phyloP scores from a whole-genome alignment of 2,888 invertebrate species.

The Yponomeuta cagnagella region DNA sequence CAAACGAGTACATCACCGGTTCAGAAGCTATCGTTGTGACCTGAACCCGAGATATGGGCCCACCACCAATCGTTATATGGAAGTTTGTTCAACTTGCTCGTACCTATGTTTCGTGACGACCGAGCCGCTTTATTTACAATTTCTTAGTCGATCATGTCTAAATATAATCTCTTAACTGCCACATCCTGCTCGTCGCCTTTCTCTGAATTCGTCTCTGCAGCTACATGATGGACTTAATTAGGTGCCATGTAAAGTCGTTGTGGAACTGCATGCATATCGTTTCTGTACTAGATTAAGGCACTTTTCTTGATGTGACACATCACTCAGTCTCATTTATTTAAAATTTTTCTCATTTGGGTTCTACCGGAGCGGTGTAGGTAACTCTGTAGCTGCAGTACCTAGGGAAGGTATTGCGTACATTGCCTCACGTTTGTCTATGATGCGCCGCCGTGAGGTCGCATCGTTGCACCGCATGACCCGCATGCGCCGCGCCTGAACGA shows the following conservation, averaged over 20 bases:
- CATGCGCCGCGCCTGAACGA: conserved; percentile 43
- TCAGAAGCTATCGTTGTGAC: conserved; percentile 58
- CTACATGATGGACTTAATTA: conserved; percentile 17
- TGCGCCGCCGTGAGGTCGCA: conserved; percentile 33
- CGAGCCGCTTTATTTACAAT: conserved; percentile 47
- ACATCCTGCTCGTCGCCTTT: conserved; percentile 44
- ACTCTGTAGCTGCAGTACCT: conserved; percentile 8
- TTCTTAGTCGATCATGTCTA: conserved; percentile 36
- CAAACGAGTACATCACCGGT: conserved; percentile 57
- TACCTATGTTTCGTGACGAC: conserved; percentile 37
- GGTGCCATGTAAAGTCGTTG: neutral
- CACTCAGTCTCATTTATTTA: neutral
- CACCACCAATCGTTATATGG: conserved; percentile 43
- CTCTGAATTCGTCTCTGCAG: conserved; percentile 30
- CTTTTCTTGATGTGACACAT: neutral
- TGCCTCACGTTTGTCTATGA: conserved; percentile 22
- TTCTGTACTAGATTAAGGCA: neutral
- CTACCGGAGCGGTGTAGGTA: conserved; percentile 20
- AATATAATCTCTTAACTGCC: conserved; percentile 44
- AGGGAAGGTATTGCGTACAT: conserved; percentile 22
- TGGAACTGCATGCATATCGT: neutral
- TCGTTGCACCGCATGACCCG: conserved; percentile 45
- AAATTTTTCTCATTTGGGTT: neutral
- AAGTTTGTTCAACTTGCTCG: conserved; percentile 64
- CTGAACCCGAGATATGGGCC: conserved; percentile 44